Base-by-base conservation (phyloP, 1,140 invertebrate genomes). In the Colletes latitarsis region DNA sequence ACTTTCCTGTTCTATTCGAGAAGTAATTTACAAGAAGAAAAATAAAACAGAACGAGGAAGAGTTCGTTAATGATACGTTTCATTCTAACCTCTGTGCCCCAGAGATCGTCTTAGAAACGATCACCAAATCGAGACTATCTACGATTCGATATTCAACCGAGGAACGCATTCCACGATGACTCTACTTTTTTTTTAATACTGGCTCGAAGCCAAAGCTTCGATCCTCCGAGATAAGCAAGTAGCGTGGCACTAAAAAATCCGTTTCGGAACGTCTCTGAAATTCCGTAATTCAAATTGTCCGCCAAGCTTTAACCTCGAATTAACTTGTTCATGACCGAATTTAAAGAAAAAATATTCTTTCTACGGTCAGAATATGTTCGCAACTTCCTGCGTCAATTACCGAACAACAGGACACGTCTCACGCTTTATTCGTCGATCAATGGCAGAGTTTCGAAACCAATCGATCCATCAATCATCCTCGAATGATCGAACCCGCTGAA, bases 11-110 rank as follows among this genome's bases (percentile, higher is more conserved):
- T n/a, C 39, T 21, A 67, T 63, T 43, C 57, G 49, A 55, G n/a
- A 19, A 52, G 70, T 21, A 53, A 73, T 62, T 46, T 57, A 57
- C 55, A 6, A 57, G 67, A 70, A 76, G 52, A 77, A 84, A 79
- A 60, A 66, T 30, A 66, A 68, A 70, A 72, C 30, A 72, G 63
- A 74, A 83, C 49, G 71, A 76, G 74, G 74, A 86, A 76, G 80
- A 9, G 81, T 82, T 83, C 82, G 83, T 83, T 90, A 91, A 91
- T 90, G 90, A 91, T 83, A 88, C 79, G 88, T 88, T 86, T 82
- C 82, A 71, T 77, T 74, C 82, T 89, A 88, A 89, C 86, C 88
- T 85, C 87, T 84, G 86, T 84, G 83, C 83, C 80, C 66, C 76
- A 71, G 87, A 84, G 78, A 82, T 21, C 55, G 21, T 70, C 60